These are phyloP conservation scores for Acromyrmex charruanus DNA, from an alignment of 1,140 invertebrate genomes.

Conservation along the genomic window DNA sequence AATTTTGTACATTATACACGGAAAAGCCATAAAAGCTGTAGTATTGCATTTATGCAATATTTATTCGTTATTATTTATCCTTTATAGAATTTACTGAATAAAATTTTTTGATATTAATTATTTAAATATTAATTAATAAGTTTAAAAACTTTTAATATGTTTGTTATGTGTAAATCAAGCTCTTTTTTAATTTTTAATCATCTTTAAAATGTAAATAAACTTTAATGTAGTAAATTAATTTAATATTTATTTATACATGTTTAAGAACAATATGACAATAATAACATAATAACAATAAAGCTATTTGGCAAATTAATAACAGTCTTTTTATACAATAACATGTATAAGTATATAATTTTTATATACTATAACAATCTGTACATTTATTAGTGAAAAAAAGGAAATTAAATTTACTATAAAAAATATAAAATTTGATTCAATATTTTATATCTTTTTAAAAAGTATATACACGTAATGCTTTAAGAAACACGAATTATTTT, in stretches of 20 bases:
- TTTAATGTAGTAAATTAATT: neutral
- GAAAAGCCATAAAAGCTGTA: neutral
- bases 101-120: neutral
- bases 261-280: neutral
- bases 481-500: neutral
- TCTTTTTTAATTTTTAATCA: neutral
- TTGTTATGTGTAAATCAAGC: neutral
- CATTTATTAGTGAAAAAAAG: neutral
- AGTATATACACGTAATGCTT: neutral
- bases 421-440: neutral
- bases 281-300: neutral
- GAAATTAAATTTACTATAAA: neutral
- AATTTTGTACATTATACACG: too few relatives aligned
- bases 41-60: too few relatives aligned
- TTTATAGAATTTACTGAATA: neutral
- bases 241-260: neutral
- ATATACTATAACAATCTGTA: neutral
- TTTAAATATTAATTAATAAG: conserved; percentile 16
- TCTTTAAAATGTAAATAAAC: neutral
- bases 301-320: neutral
- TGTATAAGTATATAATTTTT: neutral
- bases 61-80: neutral
- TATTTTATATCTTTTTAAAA: neutral
- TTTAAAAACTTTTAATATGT: neutral
- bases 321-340: neutral